Base-by-base conservation (phyloP, 2,113 vertebrate species). In the Neoarius graeffei region DNA sequence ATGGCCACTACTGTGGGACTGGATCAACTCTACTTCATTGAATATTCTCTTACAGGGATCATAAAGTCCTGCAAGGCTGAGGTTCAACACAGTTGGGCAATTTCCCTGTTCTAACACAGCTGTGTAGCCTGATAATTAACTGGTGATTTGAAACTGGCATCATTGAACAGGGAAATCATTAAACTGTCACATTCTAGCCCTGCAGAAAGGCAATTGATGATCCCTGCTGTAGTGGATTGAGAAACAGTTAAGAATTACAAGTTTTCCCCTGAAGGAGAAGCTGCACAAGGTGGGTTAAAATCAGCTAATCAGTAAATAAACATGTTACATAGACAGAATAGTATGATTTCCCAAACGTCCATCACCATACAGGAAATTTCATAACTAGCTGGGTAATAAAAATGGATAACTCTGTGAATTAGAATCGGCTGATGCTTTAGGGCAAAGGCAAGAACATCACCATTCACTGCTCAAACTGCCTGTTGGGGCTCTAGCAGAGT, bases 401-500 rank as follows among this genome's bases (percentile, higher is more conserved):
- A 81, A 81, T 42, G 50, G 83, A 69, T 84, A 54, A 71, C 15
- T 54, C 64, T 20, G 48, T 84, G 25, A 69, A 4, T 27, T 81
- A 81, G n/a, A 35, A 17, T 59, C 27, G 7, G 79, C 79, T 59
- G 79, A 57, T 59, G 54, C 54, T 54, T 17, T 10, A 56, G 48
- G 83, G 8, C 50, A 56, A 66, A 84, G 62, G 48, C 62, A 69
- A 84, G 25, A 52, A 42, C 50, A n/a, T 73, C 80, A 60, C 30
- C 27, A 57, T 20, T 42, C 19, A 25, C 50, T 57, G 60, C 5
- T 50, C 62, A 80, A 54, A 86, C 35, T 67, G 76, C 60, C 85
- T n/a, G 54, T 64, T 71, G 35, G 62, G 79, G 54, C 54, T 20
- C 52, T 67, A 81, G 52, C 85, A 56, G 27, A 86, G 50, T 76